Evolutionary conservation across 2,888 invertebrate species (phyloP).

Genomic region (Drosophila subquinaria): DNA sequence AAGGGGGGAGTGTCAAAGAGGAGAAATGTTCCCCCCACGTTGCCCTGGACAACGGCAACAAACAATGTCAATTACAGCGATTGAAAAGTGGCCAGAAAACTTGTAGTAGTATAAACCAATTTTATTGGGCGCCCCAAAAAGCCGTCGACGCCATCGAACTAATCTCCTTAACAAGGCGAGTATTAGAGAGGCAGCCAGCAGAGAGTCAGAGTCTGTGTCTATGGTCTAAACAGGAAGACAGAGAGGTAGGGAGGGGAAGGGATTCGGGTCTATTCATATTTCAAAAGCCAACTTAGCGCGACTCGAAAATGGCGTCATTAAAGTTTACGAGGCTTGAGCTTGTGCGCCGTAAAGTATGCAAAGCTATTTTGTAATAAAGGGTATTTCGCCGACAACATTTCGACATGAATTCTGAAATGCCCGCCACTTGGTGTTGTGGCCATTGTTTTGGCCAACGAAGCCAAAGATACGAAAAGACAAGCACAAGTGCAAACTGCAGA

Average conservation of each 20-base stretch:
- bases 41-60: constrained; percentile 58
- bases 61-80: constrained; percentile 79
- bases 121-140: constrained; percentile 67
- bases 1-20: neutral
- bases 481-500: constrained; percentile 51
- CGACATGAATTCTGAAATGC: constrained; percentile 66
- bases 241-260: neutral
- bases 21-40: constrained; percentile 12
- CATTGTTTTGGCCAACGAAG: constrained; percentile 50
- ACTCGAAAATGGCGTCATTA: constrained; percentile 79
- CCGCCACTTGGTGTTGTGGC: constrained; percentile 59
- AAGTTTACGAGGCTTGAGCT: constrained; percentile 74
- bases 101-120: constrained; percentile 73
- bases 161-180: constrained; percentile 78
- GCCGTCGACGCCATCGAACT: constrained; percentile 68
- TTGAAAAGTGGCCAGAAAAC: constrained; percentile 78
- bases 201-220: neutral
- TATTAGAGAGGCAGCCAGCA: constrained; percentile 51
- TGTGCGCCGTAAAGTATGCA: constrained; percentile 72
- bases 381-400: constrained; percentile 70
- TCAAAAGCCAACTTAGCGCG: constrained; percentile 78
- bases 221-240: neutral
- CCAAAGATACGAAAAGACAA: constrained; percentile 6
- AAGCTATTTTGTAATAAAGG: constrained; percentile 79
- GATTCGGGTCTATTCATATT: constrained; percentile 74